A percentile compares a stretch with the other conserved stretches of the same genome.
Conservation (phyloP, 35 echinoderm and acorn worm genomes). For the Apostichopus parvimensis region DNA sequence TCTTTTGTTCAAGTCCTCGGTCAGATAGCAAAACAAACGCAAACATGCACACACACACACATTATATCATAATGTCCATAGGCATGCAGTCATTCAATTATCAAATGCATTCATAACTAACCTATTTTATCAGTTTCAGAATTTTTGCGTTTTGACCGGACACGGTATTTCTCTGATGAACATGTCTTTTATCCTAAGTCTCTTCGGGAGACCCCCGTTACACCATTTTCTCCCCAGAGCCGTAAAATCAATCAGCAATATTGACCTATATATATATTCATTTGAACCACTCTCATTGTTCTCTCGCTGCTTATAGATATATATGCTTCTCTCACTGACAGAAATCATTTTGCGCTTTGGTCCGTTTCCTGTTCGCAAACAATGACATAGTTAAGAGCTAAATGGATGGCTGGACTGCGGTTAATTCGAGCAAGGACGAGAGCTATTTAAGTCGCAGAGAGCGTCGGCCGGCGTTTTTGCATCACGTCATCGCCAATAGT, state of each 20-base stretch:
- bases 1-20: no score
- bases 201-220: background rate
- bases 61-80: no score
- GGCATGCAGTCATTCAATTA: no score
- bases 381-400: background rate
- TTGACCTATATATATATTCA: background rate
- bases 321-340: background rate
- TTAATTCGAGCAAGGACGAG: background rate
- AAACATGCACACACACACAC: no score
- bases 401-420: background rate
- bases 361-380: background rate
- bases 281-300: background rate
- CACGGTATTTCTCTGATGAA: background rate
- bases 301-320: background rate
- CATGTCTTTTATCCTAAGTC: background rate
- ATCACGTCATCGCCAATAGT: background rate
- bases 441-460: background rate
- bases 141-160: no score
- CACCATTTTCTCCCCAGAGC: background rate
- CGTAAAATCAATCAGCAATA: constrained; percentile 6
- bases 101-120: no score
- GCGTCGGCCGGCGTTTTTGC: background rate
- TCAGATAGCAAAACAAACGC: no score
- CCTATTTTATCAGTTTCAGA: no score
- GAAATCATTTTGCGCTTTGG: constrained; percentile 13